A percentile compares a stretch with the other conserved stretches of the same genome.
These are phyloP conservation scores for Atlantisia rogersi DNA, from an alignment of 2,113 vertebrate species.

Conservation along the genomic window DNA sequence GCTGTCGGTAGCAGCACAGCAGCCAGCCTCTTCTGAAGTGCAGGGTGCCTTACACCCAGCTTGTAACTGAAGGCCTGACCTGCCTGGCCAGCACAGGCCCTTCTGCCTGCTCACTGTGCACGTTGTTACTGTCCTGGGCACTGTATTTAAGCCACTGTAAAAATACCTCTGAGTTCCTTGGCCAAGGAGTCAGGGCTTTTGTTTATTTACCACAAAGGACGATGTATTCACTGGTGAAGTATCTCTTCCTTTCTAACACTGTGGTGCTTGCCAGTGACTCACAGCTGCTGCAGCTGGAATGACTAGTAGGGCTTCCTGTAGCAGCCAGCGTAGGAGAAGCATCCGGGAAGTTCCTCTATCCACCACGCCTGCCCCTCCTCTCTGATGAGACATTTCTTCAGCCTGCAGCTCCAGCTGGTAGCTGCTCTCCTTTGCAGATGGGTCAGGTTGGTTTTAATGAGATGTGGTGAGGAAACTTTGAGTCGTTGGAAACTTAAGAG, in stretches of 20 bases:
- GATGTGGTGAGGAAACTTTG: background rate
- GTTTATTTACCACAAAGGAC: background rate
- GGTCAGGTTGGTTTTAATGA: background rate
- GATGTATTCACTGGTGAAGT: background rate
- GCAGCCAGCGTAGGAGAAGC: background rate
- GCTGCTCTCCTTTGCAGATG: background rate
- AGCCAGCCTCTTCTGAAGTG: background rate
- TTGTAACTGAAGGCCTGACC: background rate
- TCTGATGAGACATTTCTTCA: background rate
- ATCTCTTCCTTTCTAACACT: background rate
- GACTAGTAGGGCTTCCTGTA: conserved; percentile 30
- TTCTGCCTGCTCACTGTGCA: background rate
- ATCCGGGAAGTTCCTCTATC: background rate
- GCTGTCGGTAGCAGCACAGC: rapidly evolving
- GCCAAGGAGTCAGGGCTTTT: background rate
- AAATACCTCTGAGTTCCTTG: background rate
- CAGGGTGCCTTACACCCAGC: background rate
- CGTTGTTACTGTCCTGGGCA: background rate
- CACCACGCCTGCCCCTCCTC: background rate
- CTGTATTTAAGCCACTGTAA: background rate
- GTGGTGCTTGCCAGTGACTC: conserved; percentile 22
- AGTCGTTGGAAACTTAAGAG: background rate
- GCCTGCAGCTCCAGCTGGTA: background rate
- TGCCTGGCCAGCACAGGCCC: background rate
- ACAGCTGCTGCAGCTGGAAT: background rate